Conservation (phyloP, 2,113 vertebrate species). For the Dissostichus mawsoni region DNA sequence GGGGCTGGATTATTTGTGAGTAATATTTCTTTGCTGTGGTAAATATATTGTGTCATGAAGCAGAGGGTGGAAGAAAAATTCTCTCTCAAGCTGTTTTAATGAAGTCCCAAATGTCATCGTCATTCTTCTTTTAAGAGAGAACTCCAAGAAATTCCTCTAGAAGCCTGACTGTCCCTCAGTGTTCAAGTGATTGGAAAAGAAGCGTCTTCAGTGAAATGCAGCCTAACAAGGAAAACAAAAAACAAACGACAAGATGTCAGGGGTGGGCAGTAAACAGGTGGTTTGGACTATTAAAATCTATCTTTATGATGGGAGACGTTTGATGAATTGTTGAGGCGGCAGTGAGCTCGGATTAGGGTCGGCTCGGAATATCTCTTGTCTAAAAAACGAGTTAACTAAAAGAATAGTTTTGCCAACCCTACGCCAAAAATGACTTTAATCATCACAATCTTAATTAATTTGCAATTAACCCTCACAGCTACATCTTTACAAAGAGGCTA, state of each 20-base stretch:
- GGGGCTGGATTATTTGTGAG: conserved; percentile 75
- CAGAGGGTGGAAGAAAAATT: conserved; percentile 77
- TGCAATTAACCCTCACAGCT: conserved; percentile 48
- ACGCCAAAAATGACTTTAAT: conserved; percentile 54
- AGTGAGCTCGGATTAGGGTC: conserved; percentile 26
- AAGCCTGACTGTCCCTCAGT: conserved; percentile 66
- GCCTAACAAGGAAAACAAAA: conserved; percentile 33
- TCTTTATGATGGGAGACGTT: conserved; percentile 36
- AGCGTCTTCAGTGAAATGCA: conserved; percentile 45
- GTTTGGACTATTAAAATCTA: conserved; percentile 40
- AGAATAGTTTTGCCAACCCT: conserved; percentile 31
- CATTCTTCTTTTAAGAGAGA: conserved; percentile 70
- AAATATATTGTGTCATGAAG: conserved; percentile 77
- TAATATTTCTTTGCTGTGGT: conserved; percentile 66
- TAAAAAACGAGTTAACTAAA: conserved; percentile 31
- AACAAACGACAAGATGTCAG: conserved; percentile 17
- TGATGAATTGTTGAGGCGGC: conserved; percentile 9
- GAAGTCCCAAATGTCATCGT: conserved; percentile 83
- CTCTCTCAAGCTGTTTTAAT: conserved; percentile 82
- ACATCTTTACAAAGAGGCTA: conserved; percentile 43
- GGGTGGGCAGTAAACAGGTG: conserved; percentile 55
- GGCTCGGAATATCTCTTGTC: background rate
- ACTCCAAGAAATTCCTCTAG: conserved; percentile 60
- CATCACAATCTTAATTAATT: conserved; percentile 51
- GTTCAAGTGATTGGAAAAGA: conserved; percentile 69